Base-by-base conservation (phyloP, 2,888 invertebrate genomes). In the Acrocyrtus sp. region DNA sequence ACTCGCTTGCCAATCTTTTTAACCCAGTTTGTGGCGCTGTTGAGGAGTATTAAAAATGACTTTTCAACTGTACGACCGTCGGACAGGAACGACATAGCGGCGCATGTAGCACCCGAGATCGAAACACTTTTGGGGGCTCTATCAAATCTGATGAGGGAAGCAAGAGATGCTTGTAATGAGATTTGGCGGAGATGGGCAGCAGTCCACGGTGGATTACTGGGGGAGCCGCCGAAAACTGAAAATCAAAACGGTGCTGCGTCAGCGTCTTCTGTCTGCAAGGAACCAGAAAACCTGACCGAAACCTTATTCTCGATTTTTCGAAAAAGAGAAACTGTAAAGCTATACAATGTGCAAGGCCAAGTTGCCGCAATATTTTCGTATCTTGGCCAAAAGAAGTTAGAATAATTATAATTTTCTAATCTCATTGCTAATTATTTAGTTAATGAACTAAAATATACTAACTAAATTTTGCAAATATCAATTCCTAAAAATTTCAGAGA, bases 41-140 rank as follows among this genome's bases (percentile, higher is more conserved):
- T 90, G 53, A 87, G 88, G 75, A 88, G 88, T 57, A 85, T 89
- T 51, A 87, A 88, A 78, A 86, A 85, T 60, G 88, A 89, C 47
- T 87, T 90, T 80, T 86, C 87, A 63, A 86, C 87, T 48, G 86
- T 90, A 82, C 86, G 86, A 47, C 84, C 86, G 17, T 84, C 86
- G 17, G 89, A 90, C 81, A 85, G 89, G 79, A 85, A 87, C 73
- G 89, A 90, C 81, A 86, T 90, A 74, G 89, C 90, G 27, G 86
- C 87, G 47, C 89, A 89, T 84, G 85, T 90, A 80, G 89, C 90
- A 82, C 90, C 90, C 79, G 90, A 90, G 89, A 88, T 90, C 82
- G 90, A 89, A 84, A 85, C 85, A 50, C 87, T 88, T 73, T 83
- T 90, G 79, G 88, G 89, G 78, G 87, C 87, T 51, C 84, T 90